Conservation (phyloP, 2,113 vertebrate genomes). For the Chaetodon auriga region DNA sequence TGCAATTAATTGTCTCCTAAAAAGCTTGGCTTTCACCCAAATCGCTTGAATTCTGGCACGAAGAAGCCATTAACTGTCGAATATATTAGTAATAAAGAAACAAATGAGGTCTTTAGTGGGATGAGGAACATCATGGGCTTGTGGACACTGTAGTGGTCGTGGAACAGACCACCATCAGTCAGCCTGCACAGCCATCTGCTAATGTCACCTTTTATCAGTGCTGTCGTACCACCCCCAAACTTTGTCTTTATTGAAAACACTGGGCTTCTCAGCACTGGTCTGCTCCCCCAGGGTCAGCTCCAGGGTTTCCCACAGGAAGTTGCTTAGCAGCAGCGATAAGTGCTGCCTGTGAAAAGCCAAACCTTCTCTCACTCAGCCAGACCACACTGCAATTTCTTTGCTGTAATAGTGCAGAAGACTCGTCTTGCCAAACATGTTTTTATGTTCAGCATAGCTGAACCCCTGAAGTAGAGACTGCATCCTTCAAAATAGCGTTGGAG, state of each 20-base stretch:
- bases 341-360: slow-evolving; percentile 20
- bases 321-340: slow-evolving; percentile 12
- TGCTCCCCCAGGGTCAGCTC: slow-evolving; percentile 4
- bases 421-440: slow-evolving; percentile 4
- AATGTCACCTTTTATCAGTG: neutral
- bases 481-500: neutral
- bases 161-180: slow-evolving; percentile 3
- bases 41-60: slow-evolving; percentile 7
- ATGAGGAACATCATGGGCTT: neutral
- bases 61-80: neutral
- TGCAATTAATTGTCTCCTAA: slow-evolving; percentile 22
- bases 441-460: slow-evolving; percentile 1
- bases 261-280: neutral
- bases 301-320: slow-evolving; percentile 28
- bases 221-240: slow-evolving; percentile 1
- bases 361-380: slow-evolving; percentile 5
- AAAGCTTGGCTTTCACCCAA: neutral
- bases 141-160: neutral
- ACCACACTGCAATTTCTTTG: neutral
- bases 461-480: neutral
- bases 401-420: slow-evolving; percentile 2
- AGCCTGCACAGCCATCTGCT: slow-evolving; percentile 19
- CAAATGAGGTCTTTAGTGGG: neutral
- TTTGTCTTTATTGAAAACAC: neutral
- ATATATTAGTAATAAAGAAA: neutral